These are phyloP conservation scores for Amphipyra tragopoginis DNA, from an alignment of 2,888 invertebrate species.

Conservation along the genomic window DNA sequence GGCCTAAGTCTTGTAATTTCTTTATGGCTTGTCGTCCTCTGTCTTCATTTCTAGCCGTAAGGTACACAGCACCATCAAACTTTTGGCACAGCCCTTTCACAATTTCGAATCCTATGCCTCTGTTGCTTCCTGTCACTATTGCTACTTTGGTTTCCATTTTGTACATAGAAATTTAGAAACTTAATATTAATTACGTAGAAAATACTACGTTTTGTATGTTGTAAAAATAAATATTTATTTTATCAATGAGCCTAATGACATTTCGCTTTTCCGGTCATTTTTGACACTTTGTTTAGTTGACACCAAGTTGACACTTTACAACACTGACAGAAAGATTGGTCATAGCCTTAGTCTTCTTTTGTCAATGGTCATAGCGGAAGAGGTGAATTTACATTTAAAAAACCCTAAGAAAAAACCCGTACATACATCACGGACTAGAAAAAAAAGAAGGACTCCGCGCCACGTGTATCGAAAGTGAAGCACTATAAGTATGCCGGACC, in stretches of 20 bases:
- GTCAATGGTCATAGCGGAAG: too few species aligned
- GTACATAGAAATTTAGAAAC: constrained; percentile 77
- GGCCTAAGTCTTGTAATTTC: constrained; percentile 89
- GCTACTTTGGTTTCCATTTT: constrained; percentile 89
- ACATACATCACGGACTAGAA: too few species aligned
- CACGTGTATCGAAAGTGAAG: too few species aligned
- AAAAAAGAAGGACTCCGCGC: too few species aligned
- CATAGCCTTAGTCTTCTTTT: too few species aligned
- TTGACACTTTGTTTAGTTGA: constrained; percentile 43
- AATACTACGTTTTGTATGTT: constrained; percentile 69
- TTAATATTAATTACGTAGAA: constrained; percentile 70
- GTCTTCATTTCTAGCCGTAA: constrained; percentile 92
- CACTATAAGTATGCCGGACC: too few species aligned
- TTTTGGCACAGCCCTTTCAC: constrained; percentile 91
- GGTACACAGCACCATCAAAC: constrained; percentile 93
- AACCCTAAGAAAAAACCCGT: too few species aligned
- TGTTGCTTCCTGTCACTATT: constrained; percentile 85
- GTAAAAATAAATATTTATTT: constrained; percentile 76
- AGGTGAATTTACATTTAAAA: too few species aligned
- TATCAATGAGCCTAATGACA: constrained; percentile 63
- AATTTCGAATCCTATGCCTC: constrained; percentile 86
- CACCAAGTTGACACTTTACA: background rate
- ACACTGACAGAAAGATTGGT: too few species aligned
- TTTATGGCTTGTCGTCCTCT: constrained; percentile 91
- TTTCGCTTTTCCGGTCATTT: constrained; percentile 66